Conservation (phyloP, 2,797 vertebrate species). For the Peromyscus aztecus region DNA sequence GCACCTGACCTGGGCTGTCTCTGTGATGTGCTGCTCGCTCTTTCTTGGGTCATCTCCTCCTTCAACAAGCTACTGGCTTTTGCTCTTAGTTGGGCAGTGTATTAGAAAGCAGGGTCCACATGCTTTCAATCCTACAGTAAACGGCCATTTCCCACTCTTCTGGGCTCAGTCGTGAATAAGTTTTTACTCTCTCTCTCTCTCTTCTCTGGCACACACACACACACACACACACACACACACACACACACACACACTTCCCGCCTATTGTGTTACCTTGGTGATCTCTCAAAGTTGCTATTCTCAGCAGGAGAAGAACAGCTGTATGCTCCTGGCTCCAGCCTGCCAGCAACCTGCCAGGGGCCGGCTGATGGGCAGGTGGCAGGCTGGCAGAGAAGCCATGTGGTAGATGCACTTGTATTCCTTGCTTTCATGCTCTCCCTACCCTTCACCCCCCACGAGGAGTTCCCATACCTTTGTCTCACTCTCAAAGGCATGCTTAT, state of each 20-base stretch:
- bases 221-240: too few species aligned
- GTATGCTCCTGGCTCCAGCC: conserved; percentile 60
- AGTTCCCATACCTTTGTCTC: neutral
- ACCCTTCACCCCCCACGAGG: too few species aligned
- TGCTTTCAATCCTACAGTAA: neutral
- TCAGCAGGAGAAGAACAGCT: conserved; percentile 71
- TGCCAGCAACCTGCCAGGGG: conserved; percentile 67
- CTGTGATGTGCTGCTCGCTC: neutral
- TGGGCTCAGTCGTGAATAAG: conserved; percentile 38
- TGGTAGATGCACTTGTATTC: neutral
- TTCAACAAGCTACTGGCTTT: neutral
- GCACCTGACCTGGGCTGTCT: neutral
- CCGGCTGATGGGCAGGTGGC: conserved; percentile 68
- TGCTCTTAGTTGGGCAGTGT: neutral
- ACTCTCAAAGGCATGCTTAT: neutral
- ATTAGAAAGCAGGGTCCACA: neutral
- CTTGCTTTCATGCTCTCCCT: neutral
- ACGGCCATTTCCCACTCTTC: neutral
- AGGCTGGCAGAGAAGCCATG: neutral
- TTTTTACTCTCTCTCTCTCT: neutral
- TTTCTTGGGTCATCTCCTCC: neutral
- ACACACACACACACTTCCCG: neutral
- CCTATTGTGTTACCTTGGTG: conserved; percentile 64
- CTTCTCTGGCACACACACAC: neutral
- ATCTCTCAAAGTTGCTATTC: conserved; percentile 55